Evolutionary conservation across 2,797 vertebrate species (phyloP).

Genomic region (Furcifer pardalis): DNA sequence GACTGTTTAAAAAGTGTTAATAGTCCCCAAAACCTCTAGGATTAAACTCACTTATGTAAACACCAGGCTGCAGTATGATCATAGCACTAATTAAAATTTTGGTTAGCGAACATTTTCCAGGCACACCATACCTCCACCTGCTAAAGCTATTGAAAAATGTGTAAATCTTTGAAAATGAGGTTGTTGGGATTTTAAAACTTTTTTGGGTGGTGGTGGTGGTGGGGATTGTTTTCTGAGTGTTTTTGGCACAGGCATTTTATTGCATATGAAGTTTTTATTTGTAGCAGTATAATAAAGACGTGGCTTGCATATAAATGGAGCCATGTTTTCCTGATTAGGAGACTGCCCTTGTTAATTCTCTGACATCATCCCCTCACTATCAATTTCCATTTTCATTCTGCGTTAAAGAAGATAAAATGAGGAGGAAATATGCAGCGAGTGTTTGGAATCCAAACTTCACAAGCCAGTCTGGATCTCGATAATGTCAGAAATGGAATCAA

Average conservation of each 20-base stretch:
- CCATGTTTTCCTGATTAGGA: constrained; percentile 56
- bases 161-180: constrained; percentile 59
- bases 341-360: constrained; percentile 45
- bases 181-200: not conserved
- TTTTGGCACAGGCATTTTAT: constrained; percentile 49
- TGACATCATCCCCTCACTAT: constrained; percentile 41
- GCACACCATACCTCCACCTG: constrained; percentile 46
- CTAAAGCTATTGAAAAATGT: constrained; percentile 50
- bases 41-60: constrained; percentile 49
- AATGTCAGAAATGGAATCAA: not conserved
- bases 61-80: constrained; percentile 35
- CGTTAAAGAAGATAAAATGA: not conserved
- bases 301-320: constrained; percentile 54
- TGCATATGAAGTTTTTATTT: constrained; percentile 62
- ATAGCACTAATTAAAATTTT: constrained; percentile 59
- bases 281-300: constrained; percentile 45
- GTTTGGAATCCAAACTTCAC: not conserved
- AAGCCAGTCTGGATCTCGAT: not conserved
- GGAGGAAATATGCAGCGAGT: not conserved
- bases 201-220: no score
- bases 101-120: constrained; percentile 34
- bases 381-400: constrained; percentile 39
- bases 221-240: constrained; percentile 44
- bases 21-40: constrained; percentile 27
- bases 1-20: not conserved